These are phyloP conservation scores for Puntigrus tetrazona DNA, from an alignment of 2,113 vertebrate genomes.

Conservation along the genomic window DNA sequence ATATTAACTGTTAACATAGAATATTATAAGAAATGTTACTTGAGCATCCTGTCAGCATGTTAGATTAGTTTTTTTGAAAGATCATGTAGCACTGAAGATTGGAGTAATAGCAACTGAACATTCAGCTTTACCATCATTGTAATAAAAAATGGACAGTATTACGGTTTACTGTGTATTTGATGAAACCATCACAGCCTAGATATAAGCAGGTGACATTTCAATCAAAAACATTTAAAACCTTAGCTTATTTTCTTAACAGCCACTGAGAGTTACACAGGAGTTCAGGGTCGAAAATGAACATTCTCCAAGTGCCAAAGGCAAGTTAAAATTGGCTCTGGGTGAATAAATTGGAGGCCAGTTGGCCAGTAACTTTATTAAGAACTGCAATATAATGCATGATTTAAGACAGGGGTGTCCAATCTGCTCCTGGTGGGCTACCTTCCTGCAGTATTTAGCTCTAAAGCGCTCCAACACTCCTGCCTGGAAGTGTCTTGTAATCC, in stretches of 20 bases:
- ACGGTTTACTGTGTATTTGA: too few species aligned
- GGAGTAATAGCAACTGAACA: background rate
- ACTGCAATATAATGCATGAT: background rate
- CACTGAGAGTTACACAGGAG: background rate
- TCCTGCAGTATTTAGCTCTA: slow-evolving; percentile 2
- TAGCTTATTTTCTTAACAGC: background rate
- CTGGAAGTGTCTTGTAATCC: background rate
- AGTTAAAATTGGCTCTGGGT: background rate
- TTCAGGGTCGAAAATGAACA: background rate
- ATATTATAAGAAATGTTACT: too few species aligned
- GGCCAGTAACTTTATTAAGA: background rate
- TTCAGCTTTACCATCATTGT: background rate
- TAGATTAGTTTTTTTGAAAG: background rate
- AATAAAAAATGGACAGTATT: background rate
- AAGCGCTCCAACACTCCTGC: background rate
- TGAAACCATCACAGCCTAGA: background rate
- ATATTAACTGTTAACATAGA: too few species aligned
- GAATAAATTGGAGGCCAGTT: background rate
- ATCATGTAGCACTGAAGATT: background rate
- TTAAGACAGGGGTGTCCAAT: background rate
- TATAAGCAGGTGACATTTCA: background rate
- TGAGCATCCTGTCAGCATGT: too few species aligned
- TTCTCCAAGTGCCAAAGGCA: background rate
- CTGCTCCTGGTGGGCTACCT: background rate
- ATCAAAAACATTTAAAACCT: background rate